Base-by-base conservation (phyloP, 2,113 vertebrate genomes). In the Trichomycterus rosablanca region DNA sequence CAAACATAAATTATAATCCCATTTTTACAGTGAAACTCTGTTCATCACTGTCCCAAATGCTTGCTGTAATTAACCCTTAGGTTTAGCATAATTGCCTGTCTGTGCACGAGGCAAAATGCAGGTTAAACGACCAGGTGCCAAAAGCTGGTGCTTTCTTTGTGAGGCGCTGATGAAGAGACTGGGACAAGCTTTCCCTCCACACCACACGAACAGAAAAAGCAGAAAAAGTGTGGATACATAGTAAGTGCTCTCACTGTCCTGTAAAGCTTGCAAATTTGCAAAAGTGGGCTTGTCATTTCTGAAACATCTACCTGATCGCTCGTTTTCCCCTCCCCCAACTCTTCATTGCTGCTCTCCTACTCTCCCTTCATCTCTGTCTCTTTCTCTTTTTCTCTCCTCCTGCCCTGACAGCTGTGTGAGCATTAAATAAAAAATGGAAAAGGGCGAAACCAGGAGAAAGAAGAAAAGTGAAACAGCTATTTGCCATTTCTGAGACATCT, bases 71-170 rank as follows among this genome's bases (percentile, higher is more conserved):
- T 71, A 71, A 63, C 52, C 45, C 69, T 61, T 63, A 61, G 69
- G 53, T 62, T 62, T 22, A 51, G 51, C 59, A 57, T 71, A 71
- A 71, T 71, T 71, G 63, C 63, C 23, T 71, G 63, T 71, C 69
- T 66, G 69, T 50, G 28, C 44, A 49, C 56, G 57, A 39, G 37
- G 59, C 50, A 71, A 67, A 67, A 62, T 71, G 63, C 69, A 71
- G 69, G 69, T 71, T 71, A 67, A 71, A 71, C 63, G 59, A 63
- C 69, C 63, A 71, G 69, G 69, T 71, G 63, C 69, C 69, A 67
- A 62, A 67, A 57, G 58, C 39, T 37, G 49, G 63, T 42, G 52
- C 19, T 67, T 71, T 32, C 52, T 63, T 50, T 53, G 63, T 45
- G 52, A 5, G 16, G 68, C 3, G 8, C 45, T 70, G 62, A 64